Conservation (phyloP, 2,888 invertebrate species). For the Criorhina ranunculi region DNA sequence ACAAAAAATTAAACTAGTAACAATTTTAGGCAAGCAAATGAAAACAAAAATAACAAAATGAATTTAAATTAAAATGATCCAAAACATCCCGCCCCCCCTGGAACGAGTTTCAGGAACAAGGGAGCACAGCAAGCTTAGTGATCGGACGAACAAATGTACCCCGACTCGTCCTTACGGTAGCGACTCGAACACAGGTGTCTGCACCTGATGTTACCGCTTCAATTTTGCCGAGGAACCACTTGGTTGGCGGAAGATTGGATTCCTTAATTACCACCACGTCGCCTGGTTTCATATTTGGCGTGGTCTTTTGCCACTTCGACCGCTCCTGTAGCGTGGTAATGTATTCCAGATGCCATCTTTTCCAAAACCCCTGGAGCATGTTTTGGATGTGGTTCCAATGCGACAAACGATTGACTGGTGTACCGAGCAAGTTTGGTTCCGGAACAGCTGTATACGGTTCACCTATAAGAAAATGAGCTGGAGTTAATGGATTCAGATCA, state of each 20-base stretch:
- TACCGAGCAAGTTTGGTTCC: background rate
- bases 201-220: background rate
- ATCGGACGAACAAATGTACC: background rate
- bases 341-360: background rate
- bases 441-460: background rate
- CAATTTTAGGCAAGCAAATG: no score
- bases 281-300: background rate
- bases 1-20: no score
- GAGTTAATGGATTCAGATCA: background rate
- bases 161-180: background rate
- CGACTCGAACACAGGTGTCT: background rate
- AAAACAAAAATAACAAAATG: no score
- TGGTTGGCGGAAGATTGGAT: background rate
- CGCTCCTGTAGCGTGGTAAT: background rate
- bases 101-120: background rate
- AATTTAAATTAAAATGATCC: no score
- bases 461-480: background rate
- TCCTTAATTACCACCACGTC: background rate
- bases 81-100: conserved; percentile 16
- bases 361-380: background rate
- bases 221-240: background rate
- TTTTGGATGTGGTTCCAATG: background rate
- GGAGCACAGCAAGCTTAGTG: background rate
- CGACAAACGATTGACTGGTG: background rate
- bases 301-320: background rate